Evolutionary conservation across 2,797 vertebrate species (phyloP).

Genomic region (Okamejei kenojei): DNA sequence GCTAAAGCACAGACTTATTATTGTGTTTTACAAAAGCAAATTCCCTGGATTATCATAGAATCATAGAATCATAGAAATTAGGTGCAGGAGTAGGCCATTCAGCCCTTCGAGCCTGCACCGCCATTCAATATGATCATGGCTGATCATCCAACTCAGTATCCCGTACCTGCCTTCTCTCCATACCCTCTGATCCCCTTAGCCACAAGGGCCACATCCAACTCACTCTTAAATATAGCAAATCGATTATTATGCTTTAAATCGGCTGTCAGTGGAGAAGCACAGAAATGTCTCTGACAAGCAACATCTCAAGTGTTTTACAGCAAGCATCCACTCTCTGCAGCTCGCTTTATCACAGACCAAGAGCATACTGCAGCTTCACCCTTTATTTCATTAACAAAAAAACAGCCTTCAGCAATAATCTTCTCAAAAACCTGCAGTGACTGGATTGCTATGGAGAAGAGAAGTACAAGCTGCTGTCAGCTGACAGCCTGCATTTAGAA

Average conservation of each 20-base stretch:
- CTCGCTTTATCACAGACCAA: neutral
- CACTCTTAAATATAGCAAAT: too few relatives aligned
- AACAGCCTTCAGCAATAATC: neutral
- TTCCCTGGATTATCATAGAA: neutral
- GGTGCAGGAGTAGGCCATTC: too few relatives aligned
- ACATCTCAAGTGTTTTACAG: neutral
- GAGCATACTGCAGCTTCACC: neutral
- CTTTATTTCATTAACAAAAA: neutral
- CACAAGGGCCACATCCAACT: too few relatives aligned
- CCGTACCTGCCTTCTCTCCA: too few relatives aligned
- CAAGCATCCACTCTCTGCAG: neutral
- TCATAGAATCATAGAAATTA: too few relatives aligned
- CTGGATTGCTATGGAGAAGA: neutral
- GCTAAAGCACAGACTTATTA: neutral
- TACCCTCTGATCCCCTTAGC: too few relatives aligned
- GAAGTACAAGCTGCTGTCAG: neutral
- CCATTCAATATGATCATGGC: too few relatives aligned
- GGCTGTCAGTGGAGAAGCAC: neutral
- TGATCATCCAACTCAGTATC: too few relatives aligned
- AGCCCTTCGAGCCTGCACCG: too few relatives aligned
- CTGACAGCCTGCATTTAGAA: slow-evolving; percentile 12
- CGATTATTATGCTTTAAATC: neutral
- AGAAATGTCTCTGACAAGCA: neutral
- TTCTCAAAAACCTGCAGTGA: neutral
- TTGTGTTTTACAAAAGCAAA: neutral